A percentile compares a stretch with the other conserved stretches of the same genome.
Evolutionary conservation across 2,888 invertebrate species (phyloP).

Genomic region (Proisotoma minuta): DNA sequence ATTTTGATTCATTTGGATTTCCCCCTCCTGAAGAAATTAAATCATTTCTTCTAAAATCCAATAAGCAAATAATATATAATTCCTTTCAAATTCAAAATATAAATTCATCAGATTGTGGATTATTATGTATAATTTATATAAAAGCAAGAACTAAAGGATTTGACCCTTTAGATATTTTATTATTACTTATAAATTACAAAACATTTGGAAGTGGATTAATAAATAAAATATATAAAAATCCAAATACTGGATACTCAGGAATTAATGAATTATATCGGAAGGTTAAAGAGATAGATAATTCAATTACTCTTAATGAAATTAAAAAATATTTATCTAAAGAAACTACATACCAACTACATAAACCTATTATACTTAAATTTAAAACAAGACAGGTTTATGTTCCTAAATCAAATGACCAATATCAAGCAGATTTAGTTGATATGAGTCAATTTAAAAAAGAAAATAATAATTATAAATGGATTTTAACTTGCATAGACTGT

Average conservation of each 20-base stretch:
- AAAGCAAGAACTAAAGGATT: background rate
- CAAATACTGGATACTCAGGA: background rate
- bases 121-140: background rate
- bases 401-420: background rate
- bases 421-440: background rate
- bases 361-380: background rate
- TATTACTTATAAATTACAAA: background rate
- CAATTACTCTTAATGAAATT: background rate
- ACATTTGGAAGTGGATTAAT: background rate
- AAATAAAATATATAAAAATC: background rate
- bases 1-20: background rate
- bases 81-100: background rate
- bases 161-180: slow-evolving; percentile 7
- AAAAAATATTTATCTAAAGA: background rate
- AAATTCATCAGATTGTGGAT: background rate
- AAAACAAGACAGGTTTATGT: background rate
- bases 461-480: background rate
- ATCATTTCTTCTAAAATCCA: background rate
- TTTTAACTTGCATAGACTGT: slow-evolving; percentile 2
- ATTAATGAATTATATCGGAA: background rate
- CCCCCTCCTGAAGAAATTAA: background rate
- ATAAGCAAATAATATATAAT: background rate
- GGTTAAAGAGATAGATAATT: background rate
- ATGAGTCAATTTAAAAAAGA: background rate
- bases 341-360: background rate